Percentiles rank a stretch among this genome's conserved stretches.
Conservation (phyloP, 1,140 invertebrate species). For the Drosophila ohnishii region DNA sequence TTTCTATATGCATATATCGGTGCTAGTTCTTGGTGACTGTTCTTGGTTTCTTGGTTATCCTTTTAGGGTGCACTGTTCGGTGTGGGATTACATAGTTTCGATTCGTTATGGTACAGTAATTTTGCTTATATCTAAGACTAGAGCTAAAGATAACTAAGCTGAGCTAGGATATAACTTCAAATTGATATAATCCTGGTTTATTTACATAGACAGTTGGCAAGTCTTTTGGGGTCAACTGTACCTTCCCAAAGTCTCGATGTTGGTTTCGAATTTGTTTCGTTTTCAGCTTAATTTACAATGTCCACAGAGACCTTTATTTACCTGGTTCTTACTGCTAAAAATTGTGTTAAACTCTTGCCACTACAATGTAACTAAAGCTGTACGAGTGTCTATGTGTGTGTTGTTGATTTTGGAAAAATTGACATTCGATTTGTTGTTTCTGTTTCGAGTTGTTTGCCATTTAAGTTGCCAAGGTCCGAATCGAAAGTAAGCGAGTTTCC, state of each 20-base stretch:
- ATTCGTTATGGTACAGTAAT: conserved; percentile 54
- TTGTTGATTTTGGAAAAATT: conserved; percentile 57
- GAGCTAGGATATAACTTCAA: conserved; percentile 1
- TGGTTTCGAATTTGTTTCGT: conserved; percentile 11
- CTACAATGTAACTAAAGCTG: conserved; percentile 42
- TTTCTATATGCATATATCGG: conserved; percentile 32
- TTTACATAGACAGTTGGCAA: conserved; percentile 27
- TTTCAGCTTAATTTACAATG: conserved; percentile 22
- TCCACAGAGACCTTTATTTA: conserved; percentile 13
- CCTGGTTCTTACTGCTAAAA: conserved; percentile 12
- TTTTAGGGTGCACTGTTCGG: conserved; percentile 29
- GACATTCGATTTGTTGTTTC: conserved; percentile 68
- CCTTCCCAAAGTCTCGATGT: background rate
- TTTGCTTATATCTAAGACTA: conserved; percentile 49
- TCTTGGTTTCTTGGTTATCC: conserved; percentile 17
- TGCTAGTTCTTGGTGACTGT: conserved; percentile 52
- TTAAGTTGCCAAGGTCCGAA: conserved; percentile 30
- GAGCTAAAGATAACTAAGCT: conserved; percentile 31
- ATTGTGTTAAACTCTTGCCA: conserved; percentile 17
- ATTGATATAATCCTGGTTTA: conserved; percentile 4
- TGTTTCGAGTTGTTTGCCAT: conserved; percentile 31
- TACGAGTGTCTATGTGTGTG: background rate
- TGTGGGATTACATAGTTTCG: conserved; percentile 27
- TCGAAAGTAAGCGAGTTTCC: conserved; percentile 45
- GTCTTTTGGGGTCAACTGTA: conserved; percentile 29